A percentile compares a stretch with the other conserved stretches of the same genome.
Evolutionary conservation across 2,113 vertebrate species (phyloP).

Genomic region (Dendrocopos noguchii): DNA sequence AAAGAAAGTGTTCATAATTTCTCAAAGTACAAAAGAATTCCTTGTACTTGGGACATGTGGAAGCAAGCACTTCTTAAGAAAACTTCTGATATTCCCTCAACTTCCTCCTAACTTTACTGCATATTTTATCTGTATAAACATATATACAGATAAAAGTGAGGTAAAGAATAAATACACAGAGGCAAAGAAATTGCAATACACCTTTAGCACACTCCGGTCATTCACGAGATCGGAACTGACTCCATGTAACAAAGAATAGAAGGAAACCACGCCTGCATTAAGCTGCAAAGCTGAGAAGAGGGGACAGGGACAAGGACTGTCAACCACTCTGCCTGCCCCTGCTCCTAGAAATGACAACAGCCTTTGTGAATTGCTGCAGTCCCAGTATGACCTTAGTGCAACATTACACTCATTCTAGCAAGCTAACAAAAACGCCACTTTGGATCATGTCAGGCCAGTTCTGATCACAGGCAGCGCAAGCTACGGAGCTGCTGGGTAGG

Average conservation of each 20-base stretch:
- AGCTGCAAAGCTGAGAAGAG: neutral
- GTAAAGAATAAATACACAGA: neutral
- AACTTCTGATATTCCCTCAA: neutral
- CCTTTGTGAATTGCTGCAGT: neutral
- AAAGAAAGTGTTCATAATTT: neutral
- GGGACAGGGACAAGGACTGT: neutral
- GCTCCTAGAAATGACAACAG: neutral
- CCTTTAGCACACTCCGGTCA: neutral
- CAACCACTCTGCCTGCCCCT: neutral
- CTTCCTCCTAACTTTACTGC: neutral
- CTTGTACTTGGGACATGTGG: neutral
- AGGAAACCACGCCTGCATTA: neutral
- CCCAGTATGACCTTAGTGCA: neutral
- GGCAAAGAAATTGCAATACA: neutral
- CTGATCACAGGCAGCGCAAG: neutral
- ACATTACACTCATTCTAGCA: neutral
- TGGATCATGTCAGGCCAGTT: neutral
- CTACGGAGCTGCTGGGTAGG: neutral
- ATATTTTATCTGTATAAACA: neutral
- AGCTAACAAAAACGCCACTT: neutral
- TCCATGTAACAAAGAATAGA: neutral
- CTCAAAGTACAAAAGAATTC: neutral
- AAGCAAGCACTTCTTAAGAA: neutral
- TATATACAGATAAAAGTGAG: neutral
- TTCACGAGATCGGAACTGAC: neutral